Percentiles rank a stretch among this genome's conserved stretches.
phyloP scores from a whole-genome alignment of 1,140 invertebrate species.

The Psilanteris sp. region DNA sequence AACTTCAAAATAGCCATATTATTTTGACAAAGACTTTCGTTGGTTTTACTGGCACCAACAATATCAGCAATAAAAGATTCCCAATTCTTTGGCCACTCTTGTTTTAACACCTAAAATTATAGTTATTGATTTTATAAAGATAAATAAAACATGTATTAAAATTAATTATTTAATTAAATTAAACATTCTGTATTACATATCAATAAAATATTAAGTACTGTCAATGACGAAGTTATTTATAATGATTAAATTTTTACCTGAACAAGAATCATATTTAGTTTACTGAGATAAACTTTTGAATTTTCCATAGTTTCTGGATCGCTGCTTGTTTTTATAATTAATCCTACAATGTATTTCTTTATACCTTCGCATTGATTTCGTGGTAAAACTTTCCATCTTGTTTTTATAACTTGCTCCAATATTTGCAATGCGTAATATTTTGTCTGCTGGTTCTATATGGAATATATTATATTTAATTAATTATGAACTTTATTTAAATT shows the following conservation, averaged over 20 bases:
- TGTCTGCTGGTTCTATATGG: slow-evolving; percentile 96
- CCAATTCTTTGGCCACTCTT: slow-evolving; percentile 99
- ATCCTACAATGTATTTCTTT: slow-evolving; percentile 98
- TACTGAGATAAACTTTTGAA: slow-evolving; percentile 98
- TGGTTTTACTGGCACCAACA: slow-evolving; percentile 98
- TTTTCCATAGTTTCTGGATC: slow-evolving; percentile 92
- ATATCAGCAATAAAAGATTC: slow-evolving; percentile 99
- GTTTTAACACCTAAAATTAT: slow-evolving; percentile 99
- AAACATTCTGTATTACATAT: too few species aligned
- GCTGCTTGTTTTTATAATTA: slow-evolving; percentile 99
- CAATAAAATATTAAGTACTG: too few species aligned
- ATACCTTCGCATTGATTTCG: slow-evolving; percentile 99
- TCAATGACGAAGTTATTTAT: too few species aligned
- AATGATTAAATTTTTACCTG: too few species aligned
- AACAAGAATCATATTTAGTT: slow-evolving; percentile 99
- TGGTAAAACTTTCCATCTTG: slow-evolving; percentile 98
- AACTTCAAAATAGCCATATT: slow-evolving; percentile 99
- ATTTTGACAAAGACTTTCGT: slow-evolving; percentile 99
- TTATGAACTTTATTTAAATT: too few species aligned
- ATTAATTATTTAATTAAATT: too few species aligned
- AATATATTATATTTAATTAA: slow-evolving; percentile 13
- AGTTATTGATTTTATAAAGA: too few species aligned
- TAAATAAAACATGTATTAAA: too few species aligned
- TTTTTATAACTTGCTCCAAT: slow-evolving; percentile 99
- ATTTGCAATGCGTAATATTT: slow-evolving; percentile 99